Base-by-base conservation (phyloP, 2,113 vertebrate genomes). In the Bucco capensis region DNA sequence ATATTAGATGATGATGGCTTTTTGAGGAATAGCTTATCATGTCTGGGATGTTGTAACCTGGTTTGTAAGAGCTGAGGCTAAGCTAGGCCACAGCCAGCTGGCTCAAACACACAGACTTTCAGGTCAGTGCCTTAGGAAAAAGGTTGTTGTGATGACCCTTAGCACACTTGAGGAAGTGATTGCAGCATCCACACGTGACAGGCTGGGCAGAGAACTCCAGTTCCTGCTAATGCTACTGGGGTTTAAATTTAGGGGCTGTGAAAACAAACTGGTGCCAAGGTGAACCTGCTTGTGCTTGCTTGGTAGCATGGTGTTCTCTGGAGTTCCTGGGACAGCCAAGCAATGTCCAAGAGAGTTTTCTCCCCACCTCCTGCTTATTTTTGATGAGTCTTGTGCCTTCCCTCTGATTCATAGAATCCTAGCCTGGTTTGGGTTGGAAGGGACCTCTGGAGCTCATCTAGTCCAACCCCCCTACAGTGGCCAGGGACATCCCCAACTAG, bases 221-320 rank as follows among this genome's bases (percentile, higher is more conserved):
- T 70, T 81, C 58, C 79, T 49, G 72, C 2, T 6, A 12, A 30
- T 18, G 77, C 58, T 37, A 14, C 74, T 27, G 37, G 33, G 64
- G 24, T 61, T 13, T 84, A 89, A 82, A 73, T 90, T 86, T 88
- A 92, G 89, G 71, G 47, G 54, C 89, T 90, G 78, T 49, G 56
- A 76, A 79, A 90, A 66, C 77, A n/a, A 90, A 82, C 80, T 47
- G 21, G 72, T 50, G 80, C 89, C 65, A 75, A 35, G 58, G 78
- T 23, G 87, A 65, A 47, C 0, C 5, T 66, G 30, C 64, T 66
- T 14, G 50, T 4, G 2, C 25, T 75, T 42, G 44, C 67, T 70
- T 4, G 4, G 64, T 14, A 57, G 80, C 86, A 3, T 1, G 11
- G 31, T 78, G 82, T 62, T 91, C 88, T 72, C 66, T 60, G 44